These are phyloP conservation scores for Hystrix brachyura DNA, from an alignment of 2,113 vertebrate genomes.

Conservation along the genomic window DNA sequence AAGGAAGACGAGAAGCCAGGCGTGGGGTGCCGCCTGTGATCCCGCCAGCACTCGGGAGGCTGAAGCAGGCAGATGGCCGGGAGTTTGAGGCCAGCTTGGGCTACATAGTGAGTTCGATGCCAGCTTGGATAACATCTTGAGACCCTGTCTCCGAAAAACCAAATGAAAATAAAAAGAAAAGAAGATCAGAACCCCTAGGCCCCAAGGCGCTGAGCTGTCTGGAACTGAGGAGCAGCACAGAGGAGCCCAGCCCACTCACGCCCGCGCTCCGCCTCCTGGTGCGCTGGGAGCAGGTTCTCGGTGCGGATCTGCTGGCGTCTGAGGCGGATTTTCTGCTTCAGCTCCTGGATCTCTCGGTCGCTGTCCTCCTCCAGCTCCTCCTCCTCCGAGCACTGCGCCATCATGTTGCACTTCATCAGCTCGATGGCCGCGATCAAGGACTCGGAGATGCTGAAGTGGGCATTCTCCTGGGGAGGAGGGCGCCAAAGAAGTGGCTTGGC, in stretches of 20 bases:
- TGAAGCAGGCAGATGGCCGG: not conserved
- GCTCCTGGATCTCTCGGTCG: constrained; percentile 97
- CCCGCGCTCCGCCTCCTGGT: constrained; percentile 86
- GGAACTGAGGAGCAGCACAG: not conserved
- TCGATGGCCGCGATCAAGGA: constrained; percentile 98
- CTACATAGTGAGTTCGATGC: not conserved
- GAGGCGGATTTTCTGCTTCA: constrained; percentile 97
- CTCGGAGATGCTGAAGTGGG: constrained; percentile 99
- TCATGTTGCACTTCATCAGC: constrained; percentile 98
- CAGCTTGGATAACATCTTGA: not conserved
- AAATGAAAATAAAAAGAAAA: too few species aligned
- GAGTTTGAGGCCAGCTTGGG: not conserved
- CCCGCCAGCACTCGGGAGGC: not conserved
- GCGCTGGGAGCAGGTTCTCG: constrained; percentile 87
- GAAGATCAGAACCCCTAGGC: not conserved
- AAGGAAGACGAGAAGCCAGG: not conserved
- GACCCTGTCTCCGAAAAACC: not conserved
- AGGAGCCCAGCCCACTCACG: constrained; percentile 84
- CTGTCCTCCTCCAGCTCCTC: constrained; percentile 93
- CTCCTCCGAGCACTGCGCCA: constrained; percentile 90
- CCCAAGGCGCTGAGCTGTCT: not conserved
- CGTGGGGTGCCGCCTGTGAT: not conserved
- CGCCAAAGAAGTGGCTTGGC: not conserved
- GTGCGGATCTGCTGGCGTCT: constrained; percentile 96
- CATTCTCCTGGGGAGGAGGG: constrained; percentile 93